Conservation (phyloP, 37 sponge, comb jelly and placozoan species). For the Beroe forskalii region DNA sequence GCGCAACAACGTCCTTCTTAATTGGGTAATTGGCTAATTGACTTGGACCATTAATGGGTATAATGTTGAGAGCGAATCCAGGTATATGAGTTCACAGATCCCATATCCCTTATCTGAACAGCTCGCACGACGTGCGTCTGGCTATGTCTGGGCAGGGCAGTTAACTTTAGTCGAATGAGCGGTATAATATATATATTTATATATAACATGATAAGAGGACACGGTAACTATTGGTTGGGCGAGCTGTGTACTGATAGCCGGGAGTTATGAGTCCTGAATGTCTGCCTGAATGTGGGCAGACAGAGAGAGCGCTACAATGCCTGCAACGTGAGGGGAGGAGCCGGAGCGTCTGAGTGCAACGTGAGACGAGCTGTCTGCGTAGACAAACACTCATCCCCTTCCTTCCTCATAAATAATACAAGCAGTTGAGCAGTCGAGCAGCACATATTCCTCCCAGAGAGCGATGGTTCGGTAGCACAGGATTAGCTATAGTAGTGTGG, state of each 20-base stretch:
- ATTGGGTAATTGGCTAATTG: neutral
- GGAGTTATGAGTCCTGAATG: neutral
- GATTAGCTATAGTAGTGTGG: too few relatives aligned
- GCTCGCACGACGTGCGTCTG: neutral
- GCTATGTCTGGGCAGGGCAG: neutral
- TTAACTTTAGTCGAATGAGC: neutral
- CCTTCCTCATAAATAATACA: neutral
- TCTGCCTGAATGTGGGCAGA: neutral
- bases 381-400: neutral
- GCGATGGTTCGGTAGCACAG: too few relatives aligned
- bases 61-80: neutral
- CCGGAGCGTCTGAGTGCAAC: neutral
- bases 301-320: neutral
- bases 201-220: neutral
- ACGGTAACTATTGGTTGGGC: neutral
- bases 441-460: too few relatives aligned
- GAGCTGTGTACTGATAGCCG: neutral
- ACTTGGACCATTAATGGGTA: neutral
- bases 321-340: neutral
- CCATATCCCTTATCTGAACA: neutral
- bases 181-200: too few relatives aligned
- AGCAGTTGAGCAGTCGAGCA: neutral
- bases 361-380: slow-evolving; percentile 17
- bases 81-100: neutral
- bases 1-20: neutral